Conservation (phyloP, 64 coral and sea anemone genomes). For the Montipora cactus region DNA sequence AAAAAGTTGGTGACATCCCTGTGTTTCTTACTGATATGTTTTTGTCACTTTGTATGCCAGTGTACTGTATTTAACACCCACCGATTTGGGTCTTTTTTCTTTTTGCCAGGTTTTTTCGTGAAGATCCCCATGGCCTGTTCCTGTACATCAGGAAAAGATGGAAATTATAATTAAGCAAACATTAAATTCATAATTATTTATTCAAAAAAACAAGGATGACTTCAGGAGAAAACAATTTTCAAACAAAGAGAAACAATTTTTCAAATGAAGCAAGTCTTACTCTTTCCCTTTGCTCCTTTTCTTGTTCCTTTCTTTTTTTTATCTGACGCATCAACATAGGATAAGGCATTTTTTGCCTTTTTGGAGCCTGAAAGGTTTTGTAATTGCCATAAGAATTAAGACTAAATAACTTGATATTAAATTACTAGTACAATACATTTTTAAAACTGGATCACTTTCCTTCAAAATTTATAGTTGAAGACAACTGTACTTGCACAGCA, state of each 20-base stretch:
- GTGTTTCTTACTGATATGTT: too few species aligned
- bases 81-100: slow-evolving; percentile 22
- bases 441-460: too few species aligned
- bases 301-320: slow-evolving; percentile 76
- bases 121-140: slow-evolving; percentile 76
- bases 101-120: slow-evolving; percentile 76
- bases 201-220: not conserved
- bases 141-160: not conserved
- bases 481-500: too few species aligned
- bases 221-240: too few species aligned
- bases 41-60: too few species aligned
- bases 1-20: too few species aligned
- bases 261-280: slow-evolving; percentile 36
- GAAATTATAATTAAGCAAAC: too few species aligned
- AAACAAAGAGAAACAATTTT: not conserved
- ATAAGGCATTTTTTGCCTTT: slow-evolving; percentile 78
- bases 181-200: not conserved
- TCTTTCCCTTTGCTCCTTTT: slow-evolving; percentile 68
- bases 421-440: too few species aligned
- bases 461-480: too few species aligned
- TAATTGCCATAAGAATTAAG: too few species aligned
- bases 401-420: too few species aligned
- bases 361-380: slow-evolving; percentile 62
- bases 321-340: slow-evolving; percentile 61
- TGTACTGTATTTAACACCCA: not conserved